Evolutionary conservation across 2,797 vertebrate genomes (phyloP), one percentile per base, ranked within the genome.

Genomic region (Ispidina lecontei): DNA sequence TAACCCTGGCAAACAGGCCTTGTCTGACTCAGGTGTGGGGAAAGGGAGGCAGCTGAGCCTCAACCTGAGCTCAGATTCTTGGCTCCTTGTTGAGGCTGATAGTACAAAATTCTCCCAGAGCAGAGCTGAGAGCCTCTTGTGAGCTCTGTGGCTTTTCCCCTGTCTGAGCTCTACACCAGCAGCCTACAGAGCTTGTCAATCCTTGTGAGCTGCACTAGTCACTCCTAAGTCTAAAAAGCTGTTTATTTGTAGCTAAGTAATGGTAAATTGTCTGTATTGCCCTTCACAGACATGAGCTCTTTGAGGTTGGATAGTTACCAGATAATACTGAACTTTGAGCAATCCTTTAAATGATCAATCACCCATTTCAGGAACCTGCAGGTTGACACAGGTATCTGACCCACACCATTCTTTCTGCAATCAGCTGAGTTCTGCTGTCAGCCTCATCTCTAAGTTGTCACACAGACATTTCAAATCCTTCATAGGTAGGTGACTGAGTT

Each of bases 261-360:
- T 43, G 23, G 10, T 54, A 33, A 39, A 25, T 22, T 46, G 29
- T 26, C 18, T 0, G 0, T 14, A 14, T 58, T 39, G 29, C 8
- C 11, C 7, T 0, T 14, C 14, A 41, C 6, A 64, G 29, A 11
- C 4, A 6, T 5, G 18, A 72, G 12, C 28, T 71, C 11, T 12
- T 1, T 22, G 55, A 54, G 18, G 5, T 23, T 72, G 47, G 29
- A 46, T 37, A 44, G 60, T 39, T 58, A 31, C 26, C 10, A 29
- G 10, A 2, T 44, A 31, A 46, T 43, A 20, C 7, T 23, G 9
- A 60, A 41, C 8, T 54, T 37, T 14, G 18, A 22, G 23, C 56
- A 83, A 51, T n/a, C 9, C 18, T 6, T 59, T 77, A 11, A 85
- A 47, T 4, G 29, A 19, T 58, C 41, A 37, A 63, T 52, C 46